These are phyloP conservation scores for Onychomys arenicola DNA, from an alignment of 2,797 vertebrate genomes.

Conservation along the genomic window DNA sequence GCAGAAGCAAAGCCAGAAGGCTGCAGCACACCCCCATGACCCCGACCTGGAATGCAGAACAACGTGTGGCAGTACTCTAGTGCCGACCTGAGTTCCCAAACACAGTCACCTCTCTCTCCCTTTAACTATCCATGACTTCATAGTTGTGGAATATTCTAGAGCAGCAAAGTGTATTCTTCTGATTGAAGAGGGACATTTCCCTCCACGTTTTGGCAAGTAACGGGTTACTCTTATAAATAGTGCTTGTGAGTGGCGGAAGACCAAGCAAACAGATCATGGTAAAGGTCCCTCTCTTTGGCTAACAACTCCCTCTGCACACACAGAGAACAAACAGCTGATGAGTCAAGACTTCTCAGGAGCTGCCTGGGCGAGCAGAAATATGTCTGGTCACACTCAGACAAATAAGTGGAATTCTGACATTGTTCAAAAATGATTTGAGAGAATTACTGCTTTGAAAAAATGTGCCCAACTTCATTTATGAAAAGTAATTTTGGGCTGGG, in stretches of 20 bases:
- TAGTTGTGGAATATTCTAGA: not conserved
- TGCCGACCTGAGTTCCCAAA: fast-evolving
- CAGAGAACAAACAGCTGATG: not conserved
- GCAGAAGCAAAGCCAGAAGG: not conserved
- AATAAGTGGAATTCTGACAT: not conserved
- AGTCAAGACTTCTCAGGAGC: not conserved
- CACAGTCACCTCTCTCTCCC: fast-evolving
- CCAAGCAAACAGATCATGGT: not conserved
- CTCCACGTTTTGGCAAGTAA: not conserved
- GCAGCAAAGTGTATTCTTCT: not conserved
- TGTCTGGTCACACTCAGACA: fast-evolving
- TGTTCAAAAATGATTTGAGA: not conserved
- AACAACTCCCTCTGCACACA: not conserved
- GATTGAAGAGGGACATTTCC: not conserved
- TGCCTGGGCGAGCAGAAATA: not conserved
- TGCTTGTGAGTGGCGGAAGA: not conserved
- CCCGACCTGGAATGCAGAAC: too few species aligned
- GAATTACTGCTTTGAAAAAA: not conserved
- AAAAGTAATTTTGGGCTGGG: not conserved
- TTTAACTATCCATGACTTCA: not conserved
- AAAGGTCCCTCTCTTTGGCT: not conserved
- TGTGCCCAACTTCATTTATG: not conserved
- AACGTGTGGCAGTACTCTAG: fast-evolving
- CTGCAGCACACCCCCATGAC: not conserved
- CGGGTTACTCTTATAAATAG: conserved; percentile 4